Evolutionary conservation across 1,140 invertebrate species (phyloP), one percentile per base, ranked within the genome.

Genomic region (Ips nitidus): DNA sequence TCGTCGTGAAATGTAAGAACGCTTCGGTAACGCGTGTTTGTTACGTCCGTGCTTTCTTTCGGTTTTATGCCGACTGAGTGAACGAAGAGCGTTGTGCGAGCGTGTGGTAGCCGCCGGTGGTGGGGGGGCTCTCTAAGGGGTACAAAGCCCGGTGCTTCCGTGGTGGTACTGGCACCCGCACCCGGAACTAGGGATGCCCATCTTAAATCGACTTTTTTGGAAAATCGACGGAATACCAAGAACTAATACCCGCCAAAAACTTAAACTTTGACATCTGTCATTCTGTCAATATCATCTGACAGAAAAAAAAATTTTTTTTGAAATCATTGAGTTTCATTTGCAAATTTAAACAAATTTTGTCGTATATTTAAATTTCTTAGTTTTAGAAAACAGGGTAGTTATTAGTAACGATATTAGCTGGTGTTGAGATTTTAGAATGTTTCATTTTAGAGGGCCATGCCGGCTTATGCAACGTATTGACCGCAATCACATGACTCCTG

Each of bases 51-150:
- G 63, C 69, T 69, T 69, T 65, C 71, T 60, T 69, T 65, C 56
- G 42, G 55, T 41, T 61, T 65, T 64, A 57, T 71, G 66, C 66
- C 70, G 72, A 71, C 69, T 73, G 66, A 73, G 69, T 65, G 55
- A 62, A 40, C 36, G 60, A 52, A 53, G 53, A 55, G 70, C 70
- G 60, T 52, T 52, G 57, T 60, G 69, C 73, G 70, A 72, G 56
- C 71, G 76, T 73, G 67, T 74, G 73, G 73, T 77, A 74, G 76
- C 72, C 73, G 63, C 57, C 66, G 52, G 60, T 62, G 75, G 73
- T 73, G 74, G 73, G 75, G 76, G 76, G 74, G 75, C 77, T 73
- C 78, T 74, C 77, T 76, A 79, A 77, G 78, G 78, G 78, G 78
- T 77, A 77, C 70, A 63, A 70, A 68, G 63, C 66, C 70, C 59